Conservation (phyloP, 2,797 vertebrate genomes). For the Carapus acus region DNA sequence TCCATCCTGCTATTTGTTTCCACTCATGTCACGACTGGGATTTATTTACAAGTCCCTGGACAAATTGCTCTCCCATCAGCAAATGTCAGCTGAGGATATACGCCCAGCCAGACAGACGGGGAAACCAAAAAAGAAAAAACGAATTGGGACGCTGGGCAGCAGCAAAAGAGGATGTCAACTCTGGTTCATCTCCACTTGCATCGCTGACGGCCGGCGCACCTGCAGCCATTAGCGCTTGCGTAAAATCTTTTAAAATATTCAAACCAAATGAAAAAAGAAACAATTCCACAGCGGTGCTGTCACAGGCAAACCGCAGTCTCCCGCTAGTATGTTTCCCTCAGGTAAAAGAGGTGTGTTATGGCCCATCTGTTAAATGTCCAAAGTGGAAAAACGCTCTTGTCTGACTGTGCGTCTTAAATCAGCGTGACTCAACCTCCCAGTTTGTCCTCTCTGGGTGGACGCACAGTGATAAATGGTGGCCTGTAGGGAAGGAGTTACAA, state of each 20-base stretch:
- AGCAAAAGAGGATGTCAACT: slow-evolving; percentile 42
- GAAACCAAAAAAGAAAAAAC: slow-evolving; percentile 35
- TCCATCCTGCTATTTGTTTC: slow-evolving; percentile 51
- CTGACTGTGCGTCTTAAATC: slow-evolving; percentile 60
- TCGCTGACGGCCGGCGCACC: slow-evolving; percentile 51
- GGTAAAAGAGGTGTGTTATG: slow-evolving; percentile 54
- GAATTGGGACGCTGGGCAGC: slow-evolving; percentile 30
- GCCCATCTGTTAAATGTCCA: slow-evolving; percentile 42
- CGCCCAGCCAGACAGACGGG: slow-evolving; percentile 16
- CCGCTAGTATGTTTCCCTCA: slow-evolving; percentile 45
- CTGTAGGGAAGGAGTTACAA: slow-evolving; percentile 35
- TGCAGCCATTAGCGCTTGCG: slow-evolving; percentile 43
- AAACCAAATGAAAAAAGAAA: slow-evolving; percentile 22
- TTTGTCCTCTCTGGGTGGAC: slow-evolving; percentile 39
- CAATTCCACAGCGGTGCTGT: slow-evolving; percentile 33
- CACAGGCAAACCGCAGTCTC: slow-evolving; percentile 31
- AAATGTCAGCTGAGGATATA: slow-evolving; percentile 16
- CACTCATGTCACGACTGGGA: slow-evolving; percentile 40
- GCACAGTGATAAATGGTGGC: slow-evolving; percentile 46
- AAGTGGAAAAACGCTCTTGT: slow-evolving; percentile 52
- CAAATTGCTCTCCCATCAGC: slow-evolving; percentile 49
- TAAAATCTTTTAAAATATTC: slow-evolving; percentile 32
- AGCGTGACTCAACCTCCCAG: slow-evolving; percentile 49
- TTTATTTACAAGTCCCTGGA: slow-evolving; percentile 53
- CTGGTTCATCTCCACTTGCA: slow-evolving; percentile 47